Conservation (phyloP, 1,140 invertebrate species). For the Drosophila melanogaster region DNA sequence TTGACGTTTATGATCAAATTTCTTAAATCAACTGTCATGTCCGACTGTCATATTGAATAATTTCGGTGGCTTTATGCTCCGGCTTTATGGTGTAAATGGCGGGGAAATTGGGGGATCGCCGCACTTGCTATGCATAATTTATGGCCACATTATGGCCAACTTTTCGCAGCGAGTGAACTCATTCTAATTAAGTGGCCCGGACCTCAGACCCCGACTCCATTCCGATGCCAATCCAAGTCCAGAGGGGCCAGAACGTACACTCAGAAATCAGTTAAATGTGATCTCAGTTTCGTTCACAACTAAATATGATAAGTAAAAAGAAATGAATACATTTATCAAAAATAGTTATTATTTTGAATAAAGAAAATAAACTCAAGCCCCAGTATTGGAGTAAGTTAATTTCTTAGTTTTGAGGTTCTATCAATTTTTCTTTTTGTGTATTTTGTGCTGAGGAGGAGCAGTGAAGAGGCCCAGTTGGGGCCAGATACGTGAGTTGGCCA, state of each 20-base stretch:
- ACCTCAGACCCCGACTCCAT: slow-evolving; percentile 14
- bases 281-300: neutral
- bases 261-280: neutral
- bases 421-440: neutral
- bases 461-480: slow-evolving; percentile 39
- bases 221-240: slow-evolving; percentile 7
- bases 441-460: neutral
- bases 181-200: slow-evolving; percentile 76
- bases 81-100: slow-evolving; percentile 1
- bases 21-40: slow-evolving; percentile 81
- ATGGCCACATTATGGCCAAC: slow-evolving; percentile 60
- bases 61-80: slow-evolving; percentile 60
- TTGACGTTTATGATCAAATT: slow-evolving; percentile 84
- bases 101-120: slow-evolving; percentile 14
- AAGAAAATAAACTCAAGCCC: too few species aligned
- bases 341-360: too few species aligned
- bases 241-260: slow-evolving; percentile 17
- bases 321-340: neutral
- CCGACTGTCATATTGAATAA: slow-evolving; percentile 80
- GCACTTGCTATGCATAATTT: slow-evolving; percentile 79
- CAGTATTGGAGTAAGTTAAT: too few species aligned
- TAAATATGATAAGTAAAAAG: neutral
- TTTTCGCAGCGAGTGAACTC: slow-evolving; percentile 65
- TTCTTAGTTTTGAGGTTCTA: too few species aligned
- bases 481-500: slow-evolving; percentile 49